A percentile compares a stretch with the other conserved stretches of the same genome.
phyloP scores from a whole-genome alignment of 2,113 vertebrate species.

The Leptosomus discolor region DNA sequence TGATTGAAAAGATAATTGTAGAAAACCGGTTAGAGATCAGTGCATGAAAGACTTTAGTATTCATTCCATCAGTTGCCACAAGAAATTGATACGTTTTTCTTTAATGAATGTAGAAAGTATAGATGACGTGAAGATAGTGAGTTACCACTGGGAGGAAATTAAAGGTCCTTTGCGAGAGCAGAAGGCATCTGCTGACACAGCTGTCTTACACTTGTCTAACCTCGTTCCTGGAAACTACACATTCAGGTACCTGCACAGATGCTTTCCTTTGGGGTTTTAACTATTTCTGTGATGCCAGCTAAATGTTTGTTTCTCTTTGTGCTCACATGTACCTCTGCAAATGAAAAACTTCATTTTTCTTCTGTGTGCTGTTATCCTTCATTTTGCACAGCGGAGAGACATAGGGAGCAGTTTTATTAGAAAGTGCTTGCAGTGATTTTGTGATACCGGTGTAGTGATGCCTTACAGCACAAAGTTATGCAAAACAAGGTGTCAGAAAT shows the following conservation, averaged over 20 bases:
- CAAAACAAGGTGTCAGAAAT: background rate
- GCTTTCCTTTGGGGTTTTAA: background rate
- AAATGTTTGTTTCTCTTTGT: background rate
- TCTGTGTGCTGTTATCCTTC: background rate
- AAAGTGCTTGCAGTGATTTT: background rate
- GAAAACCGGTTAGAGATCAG: background rate
- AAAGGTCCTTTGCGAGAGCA: constrained; percentile 71
- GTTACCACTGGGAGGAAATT: constrained; percentile 82
- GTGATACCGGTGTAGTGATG: background rate
- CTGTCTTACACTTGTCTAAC: constrained; percentile 70
- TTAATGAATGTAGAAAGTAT: constrained; percentile 70
- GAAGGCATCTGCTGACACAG: constrained; percentile 67
- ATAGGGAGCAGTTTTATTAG: background rate
- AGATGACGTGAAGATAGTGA: constrained; percentile 77
- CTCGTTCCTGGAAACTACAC: constrained; percentile 80
- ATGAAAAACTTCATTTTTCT: background rate
- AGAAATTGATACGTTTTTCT: background rate
- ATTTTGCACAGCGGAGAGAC: background rate
- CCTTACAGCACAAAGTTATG: background rate
- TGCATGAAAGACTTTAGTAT: background rate
- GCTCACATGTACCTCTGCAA: background rate
- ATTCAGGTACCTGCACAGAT: constrained; percentile 73
- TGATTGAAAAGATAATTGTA: background rate
- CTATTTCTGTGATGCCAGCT: background rate
- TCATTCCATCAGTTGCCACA: background rate